Conservation (phyloP, 2,113 vertebrate genomes). For the Lota lota region DNA sequence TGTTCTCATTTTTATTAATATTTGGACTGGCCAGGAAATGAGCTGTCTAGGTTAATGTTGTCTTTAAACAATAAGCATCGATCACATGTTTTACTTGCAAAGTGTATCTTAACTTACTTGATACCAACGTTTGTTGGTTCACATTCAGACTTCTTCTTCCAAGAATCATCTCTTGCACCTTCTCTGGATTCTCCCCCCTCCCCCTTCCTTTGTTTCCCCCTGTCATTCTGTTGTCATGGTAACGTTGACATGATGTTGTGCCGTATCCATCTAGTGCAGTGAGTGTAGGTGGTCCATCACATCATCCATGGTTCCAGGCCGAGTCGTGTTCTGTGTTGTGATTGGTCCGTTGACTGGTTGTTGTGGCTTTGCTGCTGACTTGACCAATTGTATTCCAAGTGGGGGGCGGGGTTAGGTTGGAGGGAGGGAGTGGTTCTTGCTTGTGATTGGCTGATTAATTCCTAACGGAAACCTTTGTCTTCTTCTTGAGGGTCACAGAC, state of each 20-base stretch:
- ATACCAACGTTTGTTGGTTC: neutral
- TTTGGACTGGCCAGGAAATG: too few relatives aligned
- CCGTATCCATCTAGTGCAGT: slow-evolving; percentile 26
- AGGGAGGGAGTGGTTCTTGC: neutral
- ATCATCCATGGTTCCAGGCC: slow-evolving; percentile 22
- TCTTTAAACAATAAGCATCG: too few relatives aligned
- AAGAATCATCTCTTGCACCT: too few relatives aligned
- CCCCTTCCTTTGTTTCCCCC: neutral
- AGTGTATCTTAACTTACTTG: neutral
- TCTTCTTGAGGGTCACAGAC: slow-evolving; percentile 89
- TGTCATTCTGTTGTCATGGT: neutral
- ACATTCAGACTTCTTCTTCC: too few relatives aligned
- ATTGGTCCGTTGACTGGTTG: slow-evolving; percentile 16
- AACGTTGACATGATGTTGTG: slow-evolving; percentile 19
- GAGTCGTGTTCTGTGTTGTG: slow-evolving; percentile 35
- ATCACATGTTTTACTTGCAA: too few relatives aligned
- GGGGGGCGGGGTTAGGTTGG: neutral
- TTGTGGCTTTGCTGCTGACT: slow-evolving; percentile 19
- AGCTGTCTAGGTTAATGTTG: too few relatives aligned
- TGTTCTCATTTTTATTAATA: too few relatives aligned
- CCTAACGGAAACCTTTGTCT: slow-evolving; percentile 64
- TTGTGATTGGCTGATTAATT: slow-evolving; percentile 43
- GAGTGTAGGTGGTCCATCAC: slow-evolving; percentile 10
- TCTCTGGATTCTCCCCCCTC: neutral
- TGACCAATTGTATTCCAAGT: neutral